A percentile compares a stretch with the other conserved stretches of the same genome.
Conservation (phyloP, 2,888 invertebrate genomes). For the Scaptodrosophila latifasciaeformis region DNA sequence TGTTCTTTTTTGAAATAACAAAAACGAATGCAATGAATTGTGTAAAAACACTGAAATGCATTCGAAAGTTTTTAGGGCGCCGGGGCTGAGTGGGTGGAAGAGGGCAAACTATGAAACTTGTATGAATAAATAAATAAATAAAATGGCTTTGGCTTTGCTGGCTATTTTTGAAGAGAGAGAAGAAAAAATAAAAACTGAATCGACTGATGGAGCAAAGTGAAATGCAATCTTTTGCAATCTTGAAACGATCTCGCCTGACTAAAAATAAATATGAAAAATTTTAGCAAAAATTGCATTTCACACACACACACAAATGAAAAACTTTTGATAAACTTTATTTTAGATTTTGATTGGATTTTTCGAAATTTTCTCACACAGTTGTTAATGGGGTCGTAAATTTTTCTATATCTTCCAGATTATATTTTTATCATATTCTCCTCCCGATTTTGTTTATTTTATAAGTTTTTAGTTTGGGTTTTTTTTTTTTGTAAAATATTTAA, state of each 20-base stretch:
- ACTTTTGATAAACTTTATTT: constrained; percentile 25
- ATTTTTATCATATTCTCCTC: neutral
- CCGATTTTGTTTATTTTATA: constrained; percentile 22
- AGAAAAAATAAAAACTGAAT: neutral
- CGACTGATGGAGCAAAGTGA: constrained; percentile 32
- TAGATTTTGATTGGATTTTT: constrained; percentile 35
- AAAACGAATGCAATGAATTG: no score
- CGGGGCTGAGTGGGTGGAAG: no score
- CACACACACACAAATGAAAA: no score
- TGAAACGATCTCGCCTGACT: no score
- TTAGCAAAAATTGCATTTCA: constrained; percentile 48
- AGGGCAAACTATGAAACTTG: no score
- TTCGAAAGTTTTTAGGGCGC: no score
- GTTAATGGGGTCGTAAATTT: constrained; percentile 65
- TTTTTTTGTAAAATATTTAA: constrained; percentile 14
- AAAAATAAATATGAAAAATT: constrained; percentile 53
- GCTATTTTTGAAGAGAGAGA: constrained; percentile 34
- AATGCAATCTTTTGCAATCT: constrained; percentile 68
- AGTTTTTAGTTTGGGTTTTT: constrained; percentile 4
- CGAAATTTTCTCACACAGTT: constrained; percentile 42
- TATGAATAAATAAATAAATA: no score
- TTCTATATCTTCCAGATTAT: constrained; percentile 50
- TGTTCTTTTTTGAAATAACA: no score
- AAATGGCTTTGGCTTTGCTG: constrained; percentile 7
- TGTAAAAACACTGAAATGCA: no score